Base-by-base conservation (phyloP, 2,797 vertebrate genomes). In the Alosa sapidissima region DNA sequence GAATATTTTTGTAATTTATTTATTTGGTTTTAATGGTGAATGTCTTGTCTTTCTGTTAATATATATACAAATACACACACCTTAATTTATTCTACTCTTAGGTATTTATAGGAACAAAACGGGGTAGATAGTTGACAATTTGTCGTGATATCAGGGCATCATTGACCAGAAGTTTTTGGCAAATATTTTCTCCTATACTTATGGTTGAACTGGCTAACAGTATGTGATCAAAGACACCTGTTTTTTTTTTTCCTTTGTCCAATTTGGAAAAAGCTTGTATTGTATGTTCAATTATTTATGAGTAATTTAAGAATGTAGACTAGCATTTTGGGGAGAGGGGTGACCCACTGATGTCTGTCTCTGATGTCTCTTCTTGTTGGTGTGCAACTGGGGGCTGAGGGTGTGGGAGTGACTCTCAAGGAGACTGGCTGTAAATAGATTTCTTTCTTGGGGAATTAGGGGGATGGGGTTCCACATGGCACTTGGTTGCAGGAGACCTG, bases 231-330 rank as follows among this genome's bases (percentile, higher is more conserved):
- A 95, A 87, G 82, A 88, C 88, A 87, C 87, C 88, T 84, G 81
- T 83, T 81, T 92, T 89, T 92, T 89, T n/a, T 52, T 60, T 45
- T 84, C 75, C 90, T 92, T 92, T 93, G 72, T 78, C 72, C 72
- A 78, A 36, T 78, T 78, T 16, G 91, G 89, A 91, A 89, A 41
- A 87, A 94, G 89, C 89, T 91, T 96, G 94, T 96, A 95, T 94
- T 91, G 94, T 95, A 94, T 86, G 89, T 95, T 95, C 90, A 93
- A 94, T 96, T 93, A 96, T 95, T 96, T 96, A 95, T 93, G 92
- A 91, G 93, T 96, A 95, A 96, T 96, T 96, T 96, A 95, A 96
- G 96, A 97, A 97, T 96, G 96, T 97, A 98, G 96, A 96, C 93
- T 97, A 97, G 96, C 95, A 95, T 96, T 95, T 95, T 91, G 91